Evolutionary conservation across 2,113 vertebrate genomes (phyloP).

Genomic region (Rallus limicola): DNA sequence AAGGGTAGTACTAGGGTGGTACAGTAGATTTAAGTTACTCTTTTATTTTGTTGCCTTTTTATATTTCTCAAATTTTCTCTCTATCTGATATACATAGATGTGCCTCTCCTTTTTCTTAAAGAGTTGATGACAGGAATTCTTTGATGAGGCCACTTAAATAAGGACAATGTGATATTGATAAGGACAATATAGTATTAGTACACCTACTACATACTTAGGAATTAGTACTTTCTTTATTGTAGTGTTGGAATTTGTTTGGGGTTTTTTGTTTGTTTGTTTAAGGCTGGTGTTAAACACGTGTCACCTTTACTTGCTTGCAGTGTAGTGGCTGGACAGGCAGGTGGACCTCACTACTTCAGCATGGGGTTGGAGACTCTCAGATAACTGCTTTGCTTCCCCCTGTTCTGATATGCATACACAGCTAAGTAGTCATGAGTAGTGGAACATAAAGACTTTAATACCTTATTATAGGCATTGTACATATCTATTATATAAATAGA

Average conservation of each 20-base stretch:
- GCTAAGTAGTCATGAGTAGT: constrained; percentile 36
- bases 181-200: not conserved
- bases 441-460: not conserved
- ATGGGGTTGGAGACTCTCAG: constrained; percentile 83
- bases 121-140: not conserved
- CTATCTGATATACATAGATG: not conserved
- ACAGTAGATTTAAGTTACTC: not conserved
- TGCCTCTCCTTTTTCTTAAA: not conserved
- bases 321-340: constrained; percentile 73
- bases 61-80: not conserved
- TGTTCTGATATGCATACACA: constrained; percentile 68
- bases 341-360: constrained; percentile 77
- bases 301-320: not conserved
- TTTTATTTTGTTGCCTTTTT: not conserved
- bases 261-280: not conserved
- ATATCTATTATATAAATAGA: not conserved
- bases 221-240: not conserved
- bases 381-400: constrained; percentile 73
- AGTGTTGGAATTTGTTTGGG: not conserved
- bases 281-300: not conserved
- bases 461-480: not conserved
- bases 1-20: not conserved
- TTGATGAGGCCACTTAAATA: not conserved
- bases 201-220: not conserved
- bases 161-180: not conserved